Percentiles rank a stretch among this genome's conserved stretches.
phyloP scores from a whole-genome alignment of 2,113 vertebrate species.

The Paralichthys olivaceus region DNA sequence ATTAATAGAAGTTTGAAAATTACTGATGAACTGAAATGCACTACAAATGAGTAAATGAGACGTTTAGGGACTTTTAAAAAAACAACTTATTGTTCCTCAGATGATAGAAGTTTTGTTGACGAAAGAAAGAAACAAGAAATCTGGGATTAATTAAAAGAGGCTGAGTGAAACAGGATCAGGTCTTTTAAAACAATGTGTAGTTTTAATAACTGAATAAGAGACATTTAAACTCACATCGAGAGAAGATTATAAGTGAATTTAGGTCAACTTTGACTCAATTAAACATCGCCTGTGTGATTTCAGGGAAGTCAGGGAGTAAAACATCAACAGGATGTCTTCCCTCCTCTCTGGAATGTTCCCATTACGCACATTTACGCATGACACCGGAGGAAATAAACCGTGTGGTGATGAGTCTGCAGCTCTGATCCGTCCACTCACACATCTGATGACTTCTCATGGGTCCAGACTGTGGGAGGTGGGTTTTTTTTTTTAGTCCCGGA shows the following conservation, averaged over 20 bases:
- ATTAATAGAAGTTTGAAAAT: too few species aligned
- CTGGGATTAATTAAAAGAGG: too few species aligned
- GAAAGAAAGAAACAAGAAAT: too few species aligned
- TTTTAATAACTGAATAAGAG: too few species aligned
- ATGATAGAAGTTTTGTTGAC: too few species aligned
- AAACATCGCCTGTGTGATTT: conserved; percentile 17
- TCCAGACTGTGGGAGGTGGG: background rate
- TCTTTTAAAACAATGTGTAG: too few species aligned
- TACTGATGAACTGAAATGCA: too few species aligned
- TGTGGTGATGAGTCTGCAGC: conserved; percentile 18
- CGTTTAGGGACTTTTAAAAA: too few species aligned
- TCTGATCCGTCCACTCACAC: conserved; percentile 2
- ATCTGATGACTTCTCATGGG: background rate
- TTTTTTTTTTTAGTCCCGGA: background rate
- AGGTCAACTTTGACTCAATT: background rate
- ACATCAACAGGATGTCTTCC: conserved; percentile 64
- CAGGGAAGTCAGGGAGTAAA: conserved; percentile 22
- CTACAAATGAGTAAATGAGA: too few species aligned
- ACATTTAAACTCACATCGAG: too few species aligned
- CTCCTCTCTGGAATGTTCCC: conserved; percentile 55
- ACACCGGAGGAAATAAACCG: conserved; percentile 38
- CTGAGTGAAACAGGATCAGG: too few species aligned
- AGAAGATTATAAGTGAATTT: background rate
- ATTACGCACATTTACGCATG: conserved; percentile 43
- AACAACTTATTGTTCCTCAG: too few species aligned